Evolutionary conservation across 1,140 invertebrate species (phyloP).

Genomic region (Temnothorax nylanderi): DNA sequence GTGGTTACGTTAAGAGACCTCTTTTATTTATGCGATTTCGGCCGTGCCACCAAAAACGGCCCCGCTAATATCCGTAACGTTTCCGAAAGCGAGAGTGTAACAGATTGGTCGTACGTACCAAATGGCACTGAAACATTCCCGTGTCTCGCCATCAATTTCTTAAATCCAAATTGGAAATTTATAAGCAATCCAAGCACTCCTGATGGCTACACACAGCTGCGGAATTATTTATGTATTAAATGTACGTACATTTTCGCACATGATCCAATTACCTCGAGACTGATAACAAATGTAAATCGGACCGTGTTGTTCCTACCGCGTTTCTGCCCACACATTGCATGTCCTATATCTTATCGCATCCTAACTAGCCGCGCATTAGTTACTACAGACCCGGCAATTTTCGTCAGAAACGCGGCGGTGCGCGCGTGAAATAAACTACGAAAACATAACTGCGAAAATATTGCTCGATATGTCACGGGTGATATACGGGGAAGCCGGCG

Average conservation of each 20-base stretch:
- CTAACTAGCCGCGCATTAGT: constrained; percentile 8
- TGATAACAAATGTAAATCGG: constrained; percentile 20
- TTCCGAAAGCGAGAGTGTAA: constrained; percentile 6
- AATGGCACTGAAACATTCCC: background rate
- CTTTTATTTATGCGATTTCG: constrained; percentile 41
- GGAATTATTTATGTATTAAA: constrained; percentile 8
- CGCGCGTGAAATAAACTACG: constrained; percentile 48
- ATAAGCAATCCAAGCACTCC: background rate
- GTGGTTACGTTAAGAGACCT: constrained; percentile 35
- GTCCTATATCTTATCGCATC: constrained; percentile 37
- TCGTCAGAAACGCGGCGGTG: constrained; percentile 37
- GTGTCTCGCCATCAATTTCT: background rate
- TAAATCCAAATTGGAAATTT: background rate
- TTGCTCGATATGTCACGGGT: constrained; percentile 53
- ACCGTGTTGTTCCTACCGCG: background rate
- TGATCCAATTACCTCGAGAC: constrained; percentile 1
- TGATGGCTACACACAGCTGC: no score
- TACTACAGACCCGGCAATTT: constrained; percentile 33
- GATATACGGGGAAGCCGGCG: constrained; percentile 46
- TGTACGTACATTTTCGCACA: background rate
- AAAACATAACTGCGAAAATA: constrained; percentile 56
- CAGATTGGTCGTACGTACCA: background rate
- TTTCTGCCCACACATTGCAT: constrained; percentile 10
- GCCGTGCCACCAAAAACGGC: background rate
- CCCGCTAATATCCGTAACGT: background rate